Evolutionary conservation across 2,888 invertebrate genomes (phyloP), one percentile per base, ranked within the genome.

Genomic region (Flexamia atlantica): DNA sequence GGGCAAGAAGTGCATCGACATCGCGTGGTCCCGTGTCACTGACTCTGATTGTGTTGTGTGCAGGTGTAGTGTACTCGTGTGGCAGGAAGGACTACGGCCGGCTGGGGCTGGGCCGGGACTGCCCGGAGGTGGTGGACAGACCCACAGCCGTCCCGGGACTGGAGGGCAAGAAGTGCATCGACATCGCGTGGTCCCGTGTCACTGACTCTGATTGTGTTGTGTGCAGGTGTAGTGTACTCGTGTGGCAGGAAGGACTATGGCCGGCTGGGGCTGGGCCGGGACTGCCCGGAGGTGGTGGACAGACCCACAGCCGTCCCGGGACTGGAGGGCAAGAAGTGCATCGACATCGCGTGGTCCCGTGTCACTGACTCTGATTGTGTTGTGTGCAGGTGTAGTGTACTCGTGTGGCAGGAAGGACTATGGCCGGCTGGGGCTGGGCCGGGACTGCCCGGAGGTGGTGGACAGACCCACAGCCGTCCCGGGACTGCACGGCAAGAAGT

Each of bases 71-170:
- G 17, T 96, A 94, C 89, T 93, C 94, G 0, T 91, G 98, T 85
- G 99, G 99, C 0, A 92, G 98, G 10, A 94, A 95, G 88, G 97
- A 97, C 88, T 98, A 99, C 89, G 98, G 98, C 20, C 93, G 98
- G 46, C 90, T 98, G 81, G 99, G 99, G 0, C 91, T 98, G 0
- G 98, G 98, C 0, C 91, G 93, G 23, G 89, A 92, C 32, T 90
- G 91, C n/a, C 92, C 93, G 0, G 96, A 97, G 88, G 94, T 95
- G 0, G 91, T 91, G 5, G 91, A 91, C 14, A 91, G 91, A 12
- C 90, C 95, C 4, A 94, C 93, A 36, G 89, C 92, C 3, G 91
- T 98, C 1, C 92, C 94, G 1, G 90, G 90, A 9, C 90, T 98
- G 3, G 90, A 91, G 82, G 92, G 92, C 83, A 92, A 93, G 87